Percentiles rank a stretch among this genome's conserved stretches.
These are phyloP conservation scores for Eurystomus gularis DNA, from an alignment of 2,113 vertebrate genomes.

Conservation along the genomic window DNA sequence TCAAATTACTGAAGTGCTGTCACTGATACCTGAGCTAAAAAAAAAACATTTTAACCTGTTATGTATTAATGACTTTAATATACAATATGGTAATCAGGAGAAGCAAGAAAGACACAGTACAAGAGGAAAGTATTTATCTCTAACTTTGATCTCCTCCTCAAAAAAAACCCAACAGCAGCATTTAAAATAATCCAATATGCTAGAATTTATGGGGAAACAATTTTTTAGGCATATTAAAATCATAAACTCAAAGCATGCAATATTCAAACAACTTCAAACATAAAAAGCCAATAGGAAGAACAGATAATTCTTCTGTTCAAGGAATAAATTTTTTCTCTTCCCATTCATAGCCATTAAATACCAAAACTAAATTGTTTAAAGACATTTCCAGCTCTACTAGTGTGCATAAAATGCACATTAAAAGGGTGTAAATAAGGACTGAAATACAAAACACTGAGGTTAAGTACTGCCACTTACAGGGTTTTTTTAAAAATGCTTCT, in stretches of 20 bases:
- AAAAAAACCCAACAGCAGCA: background rate
- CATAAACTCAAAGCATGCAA: background rate
- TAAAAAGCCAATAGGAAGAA: background rate
- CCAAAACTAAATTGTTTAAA: background rate
- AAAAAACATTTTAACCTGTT: background rate
- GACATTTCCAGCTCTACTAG: background rate
- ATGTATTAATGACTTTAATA: background rate
- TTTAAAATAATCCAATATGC: background rate
- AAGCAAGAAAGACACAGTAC: background rate
- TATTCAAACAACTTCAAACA: background rate
- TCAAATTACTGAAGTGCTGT: conserved; percentile 28
- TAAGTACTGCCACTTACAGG: background rate
- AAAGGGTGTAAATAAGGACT: background rate
- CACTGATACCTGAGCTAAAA: background rate
- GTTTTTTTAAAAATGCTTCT: background rate
- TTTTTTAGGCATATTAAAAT: background rate
- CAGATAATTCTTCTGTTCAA: background rate
- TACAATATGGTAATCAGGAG: background rate
- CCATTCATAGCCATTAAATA: background rate
- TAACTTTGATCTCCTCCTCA: background rate
- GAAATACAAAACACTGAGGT: background rate
- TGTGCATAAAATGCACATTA: background rate
- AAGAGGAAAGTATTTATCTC: background rate
- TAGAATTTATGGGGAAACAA: background rate
- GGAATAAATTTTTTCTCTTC: background rate